Conservation (phyloP, 2,888 invertebrate genomes). For the Stenichneumon culpator region DNA sequence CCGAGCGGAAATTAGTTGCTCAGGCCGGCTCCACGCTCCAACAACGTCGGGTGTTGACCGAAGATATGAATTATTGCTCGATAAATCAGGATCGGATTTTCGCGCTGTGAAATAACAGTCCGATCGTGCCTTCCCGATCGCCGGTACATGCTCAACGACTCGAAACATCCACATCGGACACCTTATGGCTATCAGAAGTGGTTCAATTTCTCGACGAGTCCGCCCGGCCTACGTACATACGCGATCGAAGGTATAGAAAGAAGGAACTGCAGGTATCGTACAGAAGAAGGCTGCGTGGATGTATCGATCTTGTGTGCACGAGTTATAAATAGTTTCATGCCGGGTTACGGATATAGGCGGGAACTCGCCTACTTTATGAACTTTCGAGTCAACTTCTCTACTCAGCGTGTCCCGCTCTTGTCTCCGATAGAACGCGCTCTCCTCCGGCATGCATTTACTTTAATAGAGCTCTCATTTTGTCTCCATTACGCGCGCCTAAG, state of each 20-base stretch:
- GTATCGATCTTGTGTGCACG: conserved; percentile 65
- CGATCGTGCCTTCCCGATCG: not conserved
- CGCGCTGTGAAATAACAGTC: not conserved
- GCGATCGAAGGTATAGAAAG: conserved; percentile 45
- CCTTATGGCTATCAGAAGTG: conserved; percentile 38
- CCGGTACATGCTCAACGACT: not conserved
- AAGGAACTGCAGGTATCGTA: conserved; percentile 50
- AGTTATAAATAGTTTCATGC: conserved; percentile 69
- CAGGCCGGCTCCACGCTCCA: not conserved
- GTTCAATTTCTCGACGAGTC: conserved; percentile 48
- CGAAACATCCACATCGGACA: not conserved
- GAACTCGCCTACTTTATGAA: conserved; percentile 71
- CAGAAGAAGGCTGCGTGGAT: conserved; percentile 62
- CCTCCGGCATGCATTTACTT: conserved; percentile 58
- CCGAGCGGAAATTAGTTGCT: conserved; percentile 75
- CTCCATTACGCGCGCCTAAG: conserved; percentile 66
- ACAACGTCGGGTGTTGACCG: not conserved
- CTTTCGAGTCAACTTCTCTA: conserved; percentile 66
- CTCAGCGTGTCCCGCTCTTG: conserved; percentile 29
- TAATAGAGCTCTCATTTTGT: conserved; percentile 69
- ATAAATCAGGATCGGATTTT: not conserved
- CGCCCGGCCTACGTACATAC: conserved; percentile 39
- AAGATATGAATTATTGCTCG: not conserved
- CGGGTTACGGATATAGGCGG: conserved; percentile 61
- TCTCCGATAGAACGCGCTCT: conserved; percentile 34